A percentile compares a stretch with the other conserved stretches of the same genome.
These are phyloP conservation scores for Aplysia californica DNA, from an alignment of 1,140 invertebrate species.

Conservation along the genomic window DNA sequence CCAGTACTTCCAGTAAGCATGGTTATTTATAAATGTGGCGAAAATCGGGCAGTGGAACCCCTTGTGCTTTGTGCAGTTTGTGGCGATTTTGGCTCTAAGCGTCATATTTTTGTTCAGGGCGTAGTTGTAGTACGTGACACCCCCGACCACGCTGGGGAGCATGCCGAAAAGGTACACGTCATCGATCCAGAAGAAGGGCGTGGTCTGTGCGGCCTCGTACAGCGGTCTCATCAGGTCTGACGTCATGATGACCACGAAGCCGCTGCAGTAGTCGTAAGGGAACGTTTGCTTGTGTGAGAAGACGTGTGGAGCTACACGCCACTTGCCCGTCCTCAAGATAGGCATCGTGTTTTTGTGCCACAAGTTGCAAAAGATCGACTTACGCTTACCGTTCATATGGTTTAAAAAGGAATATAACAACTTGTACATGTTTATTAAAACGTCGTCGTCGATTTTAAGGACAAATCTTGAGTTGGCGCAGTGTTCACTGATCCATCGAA, in stretches of 20 bases:
- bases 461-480: constrained; percentile 77
- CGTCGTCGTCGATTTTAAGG: constrained; percentile 91
- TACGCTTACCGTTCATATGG: not conserved
- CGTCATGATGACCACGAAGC: constrained; percentile 62
- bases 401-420: constrained; percentile 16
- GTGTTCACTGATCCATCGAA: constrained; percentile 78
- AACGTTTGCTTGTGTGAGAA: constrained; percentile 22
- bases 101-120: too few relatives aligned
- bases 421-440: constrained; percentile 78
- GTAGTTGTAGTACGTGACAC: not conserved
- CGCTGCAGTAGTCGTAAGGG: constrained; percentile 59
- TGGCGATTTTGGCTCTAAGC: too few relatives aligned
- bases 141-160: constrained; percentile 30
- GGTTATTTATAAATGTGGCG: too few relatives aligned
- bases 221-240: constrained; percentile 56
- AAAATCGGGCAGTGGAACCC: too few relatives aligned
- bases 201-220: constrained; percentile 40
- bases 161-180: constrained; percentile 65
- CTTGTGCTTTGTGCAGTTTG: too few relatives aligned
- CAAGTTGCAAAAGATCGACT: constrained; percentile 30
- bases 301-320: constrained; percentile 16
- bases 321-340: constrained; percentile 20
- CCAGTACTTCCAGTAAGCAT: too few relatives aligned
- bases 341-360: not conserved
- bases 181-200: constrained; percentile 63